phyloP scores from a whole-genome alignment of 2,797 vertebrate genomes.

The Pseudochaenichthys georgianus region DNA sequence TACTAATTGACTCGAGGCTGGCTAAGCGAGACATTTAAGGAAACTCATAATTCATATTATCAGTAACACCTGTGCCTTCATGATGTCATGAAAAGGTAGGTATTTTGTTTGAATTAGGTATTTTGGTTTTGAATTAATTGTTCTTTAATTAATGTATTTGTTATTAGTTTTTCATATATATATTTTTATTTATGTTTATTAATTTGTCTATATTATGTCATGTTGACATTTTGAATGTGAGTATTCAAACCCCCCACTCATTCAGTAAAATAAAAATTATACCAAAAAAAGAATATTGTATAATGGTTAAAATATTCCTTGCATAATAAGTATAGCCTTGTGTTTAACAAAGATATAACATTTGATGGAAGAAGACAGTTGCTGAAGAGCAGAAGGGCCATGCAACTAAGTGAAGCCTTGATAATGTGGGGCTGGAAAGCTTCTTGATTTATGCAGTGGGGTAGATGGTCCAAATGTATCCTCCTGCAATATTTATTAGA shows the following conservation, averaged over 20 bases:
- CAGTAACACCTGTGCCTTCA: neutral
- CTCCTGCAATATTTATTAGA: constrained; percentile 79
- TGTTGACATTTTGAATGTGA: too few relatives aligned
- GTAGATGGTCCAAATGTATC: constrained; percentile 78
- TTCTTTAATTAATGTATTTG: too few relatives aligned
- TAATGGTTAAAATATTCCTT: neutral
- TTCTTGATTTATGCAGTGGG: constrained; percentile 75
- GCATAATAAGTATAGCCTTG: neutral
- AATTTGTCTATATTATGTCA: too few relatives aligned
- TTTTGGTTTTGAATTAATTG: too few relatives aligned
- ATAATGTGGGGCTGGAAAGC: constrained; percentile 68
- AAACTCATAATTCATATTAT: neutral
- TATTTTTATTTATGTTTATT: too few relatives aligned
- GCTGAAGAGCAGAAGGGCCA: constrained; percentile 48
- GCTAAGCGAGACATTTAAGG: too few relatives aligned
- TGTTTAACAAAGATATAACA: neutral
- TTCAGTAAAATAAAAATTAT: too few relatives aligned
- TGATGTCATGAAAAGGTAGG: neutral
- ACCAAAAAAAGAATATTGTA: too few relatives aligned
- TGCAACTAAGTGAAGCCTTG: constrained; percentile 62
- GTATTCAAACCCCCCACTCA: too few relatives aligned
- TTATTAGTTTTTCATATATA: too few relatives aligned
- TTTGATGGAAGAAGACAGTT: constrained; percentile 15
- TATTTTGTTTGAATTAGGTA: too few relatives aligned
- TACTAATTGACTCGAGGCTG: neutral